Conservation (phyloP, 53 echinoderm and acorn worm genomes). For the Apostichopus leukothele region DNA sequence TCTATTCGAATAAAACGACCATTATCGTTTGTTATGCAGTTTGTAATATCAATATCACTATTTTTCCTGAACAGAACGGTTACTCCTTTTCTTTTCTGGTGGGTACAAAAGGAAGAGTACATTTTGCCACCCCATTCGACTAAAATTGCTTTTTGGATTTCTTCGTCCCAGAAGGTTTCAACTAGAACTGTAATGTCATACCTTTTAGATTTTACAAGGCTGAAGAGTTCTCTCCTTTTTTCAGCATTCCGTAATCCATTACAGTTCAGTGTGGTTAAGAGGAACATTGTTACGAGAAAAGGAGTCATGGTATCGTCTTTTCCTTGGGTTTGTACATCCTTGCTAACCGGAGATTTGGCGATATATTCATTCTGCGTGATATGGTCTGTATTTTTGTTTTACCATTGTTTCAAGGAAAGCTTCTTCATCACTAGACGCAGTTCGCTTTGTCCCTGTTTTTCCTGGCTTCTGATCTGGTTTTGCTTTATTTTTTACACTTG, state of each 20-base stretch:
- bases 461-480: no score
- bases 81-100: background rate
- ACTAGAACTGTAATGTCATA: background rate
- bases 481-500: no score
- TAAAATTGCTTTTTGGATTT: background rate
- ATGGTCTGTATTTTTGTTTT: no score
- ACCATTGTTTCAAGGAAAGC: no score
- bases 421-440: no score
- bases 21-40: background rate
- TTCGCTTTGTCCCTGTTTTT: no score
- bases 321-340: background rate
- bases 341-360: no score
- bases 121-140: background rate
- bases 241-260: background rate
- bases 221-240: background rate
- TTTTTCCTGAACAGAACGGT: background rate
- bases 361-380: no score
- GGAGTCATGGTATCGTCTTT: background rate
- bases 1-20: background rate
- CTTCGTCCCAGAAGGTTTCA: background rate
- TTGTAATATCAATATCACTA: background rate
- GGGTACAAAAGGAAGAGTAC: background rate
- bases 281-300: background rate
- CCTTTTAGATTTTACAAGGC: background rate
- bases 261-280: background rate